A percentile compares a stretch with the other conserved stretches of the same genome.
Conservation (phyloP, 2,888 invertebrate genomes). For the Leptogaster cylindrica region DNA sequence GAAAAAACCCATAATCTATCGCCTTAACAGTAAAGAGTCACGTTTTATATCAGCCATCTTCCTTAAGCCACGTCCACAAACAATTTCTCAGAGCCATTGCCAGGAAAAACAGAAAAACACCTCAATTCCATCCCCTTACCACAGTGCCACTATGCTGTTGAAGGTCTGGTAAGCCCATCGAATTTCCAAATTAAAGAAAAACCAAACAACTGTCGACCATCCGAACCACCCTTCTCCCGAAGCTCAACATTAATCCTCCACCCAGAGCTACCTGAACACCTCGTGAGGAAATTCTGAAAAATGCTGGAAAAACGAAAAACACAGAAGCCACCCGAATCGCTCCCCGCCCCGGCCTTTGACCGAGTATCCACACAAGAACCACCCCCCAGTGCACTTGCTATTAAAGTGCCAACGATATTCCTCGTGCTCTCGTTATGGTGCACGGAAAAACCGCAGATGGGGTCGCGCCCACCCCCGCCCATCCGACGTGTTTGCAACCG, state of each 20-base stretch:
- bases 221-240: neutral
- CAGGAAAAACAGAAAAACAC: neutral
- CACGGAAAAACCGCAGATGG: slow-evolving; percentile 5
- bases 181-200: slow-evolving; percentile 26
- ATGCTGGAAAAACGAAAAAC: slow-evolving; percentile 1
- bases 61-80: neutral
- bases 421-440: neutral
- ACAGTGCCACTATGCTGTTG: neutral
- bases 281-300: neutral
- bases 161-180: neutral
- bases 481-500: neutral
- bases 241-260: neutral
- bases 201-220: slow-evolving; percentile 1
- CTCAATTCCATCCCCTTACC: neutral
- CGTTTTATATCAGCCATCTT: no score
- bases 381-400: neutral
- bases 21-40: no score
- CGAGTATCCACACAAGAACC: neutral
- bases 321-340: neutral
- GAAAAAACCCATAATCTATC: no score
- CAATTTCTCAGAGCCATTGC: no score
- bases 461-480: neutral
- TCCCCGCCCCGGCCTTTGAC: slow-evolving; percentile 3
- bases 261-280: neutral
- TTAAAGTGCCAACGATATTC: slow-evolving; percentile 32